Conservation (phyloP, 2,888 invertebrate species). For the Cephus rjabovi region DNA sequence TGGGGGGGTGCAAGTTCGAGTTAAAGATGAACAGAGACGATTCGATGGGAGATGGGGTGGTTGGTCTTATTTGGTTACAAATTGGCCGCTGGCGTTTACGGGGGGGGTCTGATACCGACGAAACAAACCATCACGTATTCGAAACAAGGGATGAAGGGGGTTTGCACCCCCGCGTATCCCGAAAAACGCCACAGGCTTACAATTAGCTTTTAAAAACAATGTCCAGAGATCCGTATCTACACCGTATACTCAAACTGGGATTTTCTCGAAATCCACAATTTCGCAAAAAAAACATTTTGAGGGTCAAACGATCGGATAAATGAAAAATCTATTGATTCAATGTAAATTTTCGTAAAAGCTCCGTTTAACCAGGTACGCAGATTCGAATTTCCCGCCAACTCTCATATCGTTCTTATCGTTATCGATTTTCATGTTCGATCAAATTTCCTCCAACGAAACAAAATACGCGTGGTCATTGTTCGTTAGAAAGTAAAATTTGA, state of each 20-base stretch:
- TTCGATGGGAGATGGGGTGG: not conserved
- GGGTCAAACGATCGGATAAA: not conserved
- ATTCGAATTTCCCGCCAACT: slow-evolving; percentile 17
- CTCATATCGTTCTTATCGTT: slow-evolving; percentile 29
- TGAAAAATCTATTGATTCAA: not conserved
- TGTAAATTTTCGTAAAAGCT: not conserved
- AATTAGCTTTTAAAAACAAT: not conserved
- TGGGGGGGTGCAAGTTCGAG: no score
- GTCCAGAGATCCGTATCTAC: not conserved
- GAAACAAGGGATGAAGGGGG: slow-evolving; percentile 7
- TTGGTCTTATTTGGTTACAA: slow-evolving; percentile 51
- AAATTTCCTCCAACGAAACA: not conserved
- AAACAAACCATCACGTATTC: slow-evolving; percentile 19
- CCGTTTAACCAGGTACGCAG: not conserved
- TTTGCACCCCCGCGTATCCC: not conserved
- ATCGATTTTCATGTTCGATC: slow-evolving; percentile 17
- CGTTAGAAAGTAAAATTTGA: slow-evolving; percentile 33
- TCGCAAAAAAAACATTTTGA: not conserved
- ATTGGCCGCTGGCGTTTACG: slow-evolving; percentile 34
- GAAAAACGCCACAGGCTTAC: not conserved
- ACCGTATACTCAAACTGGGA: not conserved
- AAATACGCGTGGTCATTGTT: not conserved
- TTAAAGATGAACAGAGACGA: no score
- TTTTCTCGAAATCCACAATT: not conserved
- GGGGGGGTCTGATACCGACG: not conserved